These are phyloP conservation scores for Ligdia adustata DNA, from an alignment of 2,888 invertebrate species.

Conservation along the genomic window DNA sequence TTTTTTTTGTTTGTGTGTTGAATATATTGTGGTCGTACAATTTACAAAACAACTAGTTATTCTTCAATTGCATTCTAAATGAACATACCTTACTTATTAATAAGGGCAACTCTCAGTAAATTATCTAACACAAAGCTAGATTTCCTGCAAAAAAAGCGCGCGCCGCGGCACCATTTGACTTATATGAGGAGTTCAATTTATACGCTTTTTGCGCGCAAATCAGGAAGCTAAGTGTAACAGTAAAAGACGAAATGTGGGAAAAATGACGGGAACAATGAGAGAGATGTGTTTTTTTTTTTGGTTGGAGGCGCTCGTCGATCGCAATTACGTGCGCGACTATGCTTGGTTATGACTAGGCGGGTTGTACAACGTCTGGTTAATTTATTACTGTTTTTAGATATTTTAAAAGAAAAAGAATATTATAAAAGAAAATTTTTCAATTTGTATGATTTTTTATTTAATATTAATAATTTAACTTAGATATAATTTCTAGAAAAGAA, in stretches of 20 bases:
- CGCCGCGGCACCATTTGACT: constrained; percentile 47
- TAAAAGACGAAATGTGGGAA: constrained; percentile 81
- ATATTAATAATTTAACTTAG: no score
- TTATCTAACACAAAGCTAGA: constrained; percentile 54
- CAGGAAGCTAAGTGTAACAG: constrained; percentile 79
- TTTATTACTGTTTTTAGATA: constrained; percentile 40
- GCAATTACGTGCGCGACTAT: constrained; percentile 72
- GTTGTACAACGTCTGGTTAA: constrained; percentile 31
- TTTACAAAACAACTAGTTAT: no score
- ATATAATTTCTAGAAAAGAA: no score
- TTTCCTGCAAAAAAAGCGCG: constrained; percentile 56
- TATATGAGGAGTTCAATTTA: constrained; percentile 75
- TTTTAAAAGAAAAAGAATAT: no score
- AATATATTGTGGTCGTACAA: no score
- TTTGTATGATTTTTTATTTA: no score
- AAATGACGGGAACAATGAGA: constrained; percentile 72
- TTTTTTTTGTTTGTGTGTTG: no score
- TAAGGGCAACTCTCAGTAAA: constrained; percentile 41
- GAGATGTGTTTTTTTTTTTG: constrained; percentile 74
- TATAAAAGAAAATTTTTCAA: no score
- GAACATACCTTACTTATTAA: constrained; percentile 38
- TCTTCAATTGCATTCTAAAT: background rate
- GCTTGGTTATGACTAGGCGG: constrained; percentile 54
- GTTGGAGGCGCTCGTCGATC: constrained; percentile 76
- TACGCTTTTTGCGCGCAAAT: constrained; percentile 71